Percentiles rank a stretch among this genome's conserved stretches.
Conservation (phyloP, 2,797 vertebrate genomes). For the Anas capensis region DNA sequence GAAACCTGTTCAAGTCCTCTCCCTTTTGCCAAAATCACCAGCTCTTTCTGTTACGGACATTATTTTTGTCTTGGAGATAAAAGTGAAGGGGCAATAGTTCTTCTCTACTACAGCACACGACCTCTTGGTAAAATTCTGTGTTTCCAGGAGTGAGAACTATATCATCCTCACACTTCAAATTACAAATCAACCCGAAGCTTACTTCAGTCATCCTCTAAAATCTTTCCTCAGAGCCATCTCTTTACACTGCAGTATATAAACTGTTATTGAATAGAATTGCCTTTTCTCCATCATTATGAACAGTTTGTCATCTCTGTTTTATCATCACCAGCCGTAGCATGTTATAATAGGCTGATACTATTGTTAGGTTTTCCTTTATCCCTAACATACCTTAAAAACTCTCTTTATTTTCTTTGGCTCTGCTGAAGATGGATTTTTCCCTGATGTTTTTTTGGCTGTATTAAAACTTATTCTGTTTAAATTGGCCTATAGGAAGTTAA, state of each 20-base stretch:
- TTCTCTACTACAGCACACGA: background rate
- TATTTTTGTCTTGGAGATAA: slow-evolving; percentile 4
- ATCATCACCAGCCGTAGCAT: background rate
- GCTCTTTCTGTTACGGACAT: background rate
- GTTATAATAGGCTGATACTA: background rate
- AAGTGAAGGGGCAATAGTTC: background rate
- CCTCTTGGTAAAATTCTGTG: background rate
- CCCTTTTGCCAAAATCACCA: background rate
- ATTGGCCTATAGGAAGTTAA: slow-evolving; percentile 43
- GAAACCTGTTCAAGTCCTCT: background rate
- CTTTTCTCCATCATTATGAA: background rate
- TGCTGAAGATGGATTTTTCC: slow-evolving; percentile 1
- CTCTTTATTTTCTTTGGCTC: background rate
- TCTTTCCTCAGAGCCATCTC: background rate
- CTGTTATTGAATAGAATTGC: slow-evolving; percentile 15
- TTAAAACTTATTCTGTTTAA: slow-evolving; percentile 21
- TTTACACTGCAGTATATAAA: slow-evolving; percentile 1
- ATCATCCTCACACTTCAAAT: background rate
- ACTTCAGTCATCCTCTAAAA: background rate
- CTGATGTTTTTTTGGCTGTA: background rate
- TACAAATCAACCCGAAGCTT: background rate
- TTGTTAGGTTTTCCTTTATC: slow-evolving; percentile 19
- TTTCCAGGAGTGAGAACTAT: background rate
- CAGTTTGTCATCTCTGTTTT: slow-evolving; percentile 38
- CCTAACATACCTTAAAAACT: background rate